Evolutionary conservation across 2,888 invertebrate species (phyloP).

Genomic region (Sinelater perroti): DNA sequence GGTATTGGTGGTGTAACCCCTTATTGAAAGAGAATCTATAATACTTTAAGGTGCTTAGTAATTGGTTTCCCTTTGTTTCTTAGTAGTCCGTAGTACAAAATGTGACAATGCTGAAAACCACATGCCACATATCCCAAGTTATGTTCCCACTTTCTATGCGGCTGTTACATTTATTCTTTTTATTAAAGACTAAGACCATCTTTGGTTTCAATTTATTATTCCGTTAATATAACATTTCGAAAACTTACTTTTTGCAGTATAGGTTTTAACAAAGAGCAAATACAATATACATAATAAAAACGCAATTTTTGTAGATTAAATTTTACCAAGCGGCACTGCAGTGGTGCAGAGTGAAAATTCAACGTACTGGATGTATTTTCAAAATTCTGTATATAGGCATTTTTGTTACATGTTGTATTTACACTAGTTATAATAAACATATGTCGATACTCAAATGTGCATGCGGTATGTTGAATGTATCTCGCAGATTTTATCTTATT

Average conservation of each 20-base stretch:
- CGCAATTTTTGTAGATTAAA: not conserved
- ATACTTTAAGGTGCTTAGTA: constrained; percentile 24
- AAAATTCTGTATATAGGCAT: constrained; percentile 19
- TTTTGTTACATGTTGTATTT: constrained; percentile 27
- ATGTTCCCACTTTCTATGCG: constrained; percentile 22
- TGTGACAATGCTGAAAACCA: not conserved
- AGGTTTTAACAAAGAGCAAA: too few relatives aligned
- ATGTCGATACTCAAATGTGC: constrained; percentile 9
- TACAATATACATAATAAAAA: too few relatives aligned
- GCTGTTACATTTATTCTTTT: too few relatives aligned
- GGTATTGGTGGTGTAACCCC: too few relatives aligned
- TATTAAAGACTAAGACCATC: too few relatives aligned
- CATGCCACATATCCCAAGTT: not conserved
- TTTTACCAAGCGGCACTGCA: not conserved
- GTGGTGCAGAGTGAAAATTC: not conserved
- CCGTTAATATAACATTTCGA: too few relatives aligned
- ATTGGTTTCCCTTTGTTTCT: constrained; percentile 14
- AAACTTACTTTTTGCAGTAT: too few relatives aligned
- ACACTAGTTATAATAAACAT: constrained; percentile 26
- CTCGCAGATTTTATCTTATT: not conserved
- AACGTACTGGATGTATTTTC: constrained; percentile 10
- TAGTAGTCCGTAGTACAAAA: constrained; percentile 19
- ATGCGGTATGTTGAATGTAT: constrained; percentile 22
- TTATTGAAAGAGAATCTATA: too few relatives aligned
- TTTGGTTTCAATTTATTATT: too few relatives aligned